Conservation (phyloP, 2,888 invertebrate genomes). For the Pterostichus niger region DNA sequence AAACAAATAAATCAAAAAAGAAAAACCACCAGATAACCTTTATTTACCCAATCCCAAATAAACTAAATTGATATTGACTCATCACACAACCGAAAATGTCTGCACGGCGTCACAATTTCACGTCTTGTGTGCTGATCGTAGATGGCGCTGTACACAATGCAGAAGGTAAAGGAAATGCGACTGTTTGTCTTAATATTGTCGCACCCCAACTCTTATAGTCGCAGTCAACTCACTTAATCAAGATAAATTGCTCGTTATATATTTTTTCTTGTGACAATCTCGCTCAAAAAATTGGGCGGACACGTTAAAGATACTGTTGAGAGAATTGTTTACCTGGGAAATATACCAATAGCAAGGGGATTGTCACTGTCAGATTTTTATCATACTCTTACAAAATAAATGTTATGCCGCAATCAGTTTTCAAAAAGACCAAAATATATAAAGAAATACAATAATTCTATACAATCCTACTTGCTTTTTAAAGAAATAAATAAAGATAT, state of each 20-base stretch:
- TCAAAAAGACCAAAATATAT: no score
- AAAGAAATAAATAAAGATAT: no score
- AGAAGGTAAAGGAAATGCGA: conserved; percentile 20
- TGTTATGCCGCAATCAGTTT: no score
- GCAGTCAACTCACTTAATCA: conserved; percentile 22
- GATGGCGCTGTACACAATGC: neutral
- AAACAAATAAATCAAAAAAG: neutral
- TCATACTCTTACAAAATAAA: no score
- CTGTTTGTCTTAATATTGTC: conserved; percentile 47
- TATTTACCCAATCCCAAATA: neutral
- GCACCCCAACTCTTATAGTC: neutral
- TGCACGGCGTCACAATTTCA: conserved; percentile 9
- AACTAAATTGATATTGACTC: neutral
- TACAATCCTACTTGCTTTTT: no score
- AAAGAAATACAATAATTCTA: no score
- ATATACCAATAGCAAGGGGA: no score
- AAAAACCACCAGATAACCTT: neutral
- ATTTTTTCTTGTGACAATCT: conserved; percentile 5
- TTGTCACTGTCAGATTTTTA: no score
- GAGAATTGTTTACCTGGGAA: no score
- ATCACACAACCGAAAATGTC: conserved; percentile 14
- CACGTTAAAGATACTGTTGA: neutral
- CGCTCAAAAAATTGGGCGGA: neutral
- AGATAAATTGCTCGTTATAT: conserved; percentile 48
- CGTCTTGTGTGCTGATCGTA: neutral